Evolutionary conservation across 2,888 invertebrate species (phyloP).

Genomic region (Blomia tropicalis): DNA sequence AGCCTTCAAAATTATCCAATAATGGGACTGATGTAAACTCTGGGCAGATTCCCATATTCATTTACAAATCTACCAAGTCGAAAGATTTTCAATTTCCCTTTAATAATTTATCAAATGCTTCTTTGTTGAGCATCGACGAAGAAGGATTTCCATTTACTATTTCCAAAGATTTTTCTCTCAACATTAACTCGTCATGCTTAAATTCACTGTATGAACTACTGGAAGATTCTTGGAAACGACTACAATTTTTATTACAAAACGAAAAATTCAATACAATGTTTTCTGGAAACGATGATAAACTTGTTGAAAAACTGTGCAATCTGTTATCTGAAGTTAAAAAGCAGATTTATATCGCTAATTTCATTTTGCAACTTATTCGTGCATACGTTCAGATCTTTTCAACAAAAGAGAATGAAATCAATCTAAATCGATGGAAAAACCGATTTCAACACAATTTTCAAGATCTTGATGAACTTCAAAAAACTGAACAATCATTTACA

Average conservation of each 20-base stretch:
- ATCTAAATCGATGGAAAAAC: neutral
- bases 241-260: neutral
- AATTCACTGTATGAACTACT: neutral
- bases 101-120: neutral
- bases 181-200: neutral
- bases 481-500: neutral
- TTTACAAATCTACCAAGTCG: slow-evolving; percentile 53
- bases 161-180: slow-evolving; percentile 7
- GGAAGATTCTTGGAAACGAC: neutral
- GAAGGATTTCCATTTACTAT: slow-evolving; percentile 9
- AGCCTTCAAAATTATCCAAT: slow-evolving; percentile 88
- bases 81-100: neutral
- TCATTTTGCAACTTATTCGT: neutral
- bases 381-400: neutral
- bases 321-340: neutral
- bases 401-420: neutral
- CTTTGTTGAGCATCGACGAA: neutral
- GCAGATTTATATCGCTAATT: neutral
- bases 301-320: neutral
- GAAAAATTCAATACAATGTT: neutral
- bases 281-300: neutral
- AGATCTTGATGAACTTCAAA: neutral
- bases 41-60: slow-evolving; percentile 84
- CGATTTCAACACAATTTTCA: neutral
- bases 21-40: slow-evolving; percentile 96